Evolutionary conservation across 2,888 invertebrate genomes (phyloP).

Genomic region (Leptinotarsa peninsularis): DNA sequence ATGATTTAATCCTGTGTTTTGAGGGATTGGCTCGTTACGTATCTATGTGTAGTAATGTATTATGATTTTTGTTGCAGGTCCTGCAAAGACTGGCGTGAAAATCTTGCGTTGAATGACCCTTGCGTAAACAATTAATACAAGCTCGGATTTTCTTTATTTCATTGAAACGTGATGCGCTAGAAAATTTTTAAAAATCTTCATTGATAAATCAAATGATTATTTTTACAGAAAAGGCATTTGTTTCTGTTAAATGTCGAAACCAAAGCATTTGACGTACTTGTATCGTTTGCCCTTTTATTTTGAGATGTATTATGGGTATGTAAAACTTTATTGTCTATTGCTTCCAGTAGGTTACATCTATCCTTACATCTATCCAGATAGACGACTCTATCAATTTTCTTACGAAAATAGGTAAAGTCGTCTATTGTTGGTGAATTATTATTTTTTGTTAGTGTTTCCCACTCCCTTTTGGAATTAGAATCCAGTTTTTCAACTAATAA

Average conservation of each 20-base stretch:
- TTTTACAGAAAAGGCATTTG: no score
- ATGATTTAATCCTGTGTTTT: no score
- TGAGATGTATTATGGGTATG: neutral
- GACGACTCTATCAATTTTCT: neutral
- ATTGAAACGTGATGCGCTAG: no score
- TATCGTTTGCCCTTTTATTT: neutral
- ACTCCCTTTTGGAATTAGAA: constrained; percentile 25
- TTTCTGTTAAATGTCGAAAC: neutral
- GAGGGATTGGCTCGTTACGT: no score
- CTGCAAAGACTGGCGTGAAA: constrained; percentile 14
- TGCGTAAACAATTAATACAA: constrained; percentile 5
- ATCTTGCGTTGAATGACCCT: constrained; percentile 10
- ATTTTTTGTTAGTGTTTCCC: constrained; percentile 26
- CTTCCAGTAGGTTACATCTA: constrained; percentile 23
- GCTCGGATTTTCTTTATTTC: no score
- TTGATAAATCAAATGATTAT: no score
- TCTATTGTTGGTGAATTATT: constrained; percentile 18
- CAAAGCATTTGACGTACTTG: constrained; percentile 2
- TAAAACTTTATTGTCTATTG: constrained; percentile 18
- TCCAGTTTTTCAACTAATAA: constrained; percentile 30
- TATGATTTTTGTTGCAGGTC: constrained; percentile 24
- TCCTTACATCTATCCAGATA: no score
- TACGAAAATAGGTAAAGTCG: constrained; percentile 23
- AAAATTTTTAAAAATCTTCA: no score
- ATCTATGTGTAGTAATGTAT: constrained; percentile 20